Percentiles rank a stretch among this genome's conserved stretches.
These are phyloP conservation scores for Steinernema feltiae DNA, from an alignment of 1,140 invertebrate species.

Conservation along the genomic window DNA sequence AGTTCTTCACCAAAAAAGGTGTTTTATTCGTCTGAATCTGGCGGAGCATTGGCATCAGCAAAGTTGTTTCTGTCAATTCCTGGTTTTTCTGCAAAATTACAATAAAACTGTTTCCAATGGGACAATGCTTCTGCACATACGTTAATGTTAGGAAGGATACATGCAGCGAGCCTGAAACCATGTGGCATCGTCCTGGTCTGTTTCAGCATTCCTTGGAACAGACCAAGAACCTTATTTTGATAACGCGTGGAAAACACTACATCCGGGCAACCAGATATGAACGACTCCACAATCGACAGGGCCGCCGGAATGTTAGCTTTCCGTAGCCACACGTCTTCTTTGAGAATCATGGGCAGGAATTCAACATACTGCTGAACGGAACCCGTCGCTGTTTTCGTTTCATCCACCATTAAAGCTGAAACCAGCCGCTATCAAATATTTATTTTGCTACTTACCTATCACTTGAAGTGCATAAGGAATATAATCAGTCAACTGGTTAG, in stretches of 20 bases:
- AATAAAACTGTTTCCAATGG: background rate
- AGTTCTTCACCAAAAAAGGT: background rate
- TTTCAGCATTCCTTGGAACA: background rate
- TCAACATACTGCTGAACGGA: background rate
- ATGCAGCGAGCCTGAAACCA: background rate
- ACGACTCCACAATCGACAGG: background rate
- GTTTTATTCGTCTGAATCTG: background rate
- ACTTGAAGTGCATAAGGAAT: slow-evolving; percentile 4
- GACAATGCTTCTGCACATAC: background rate
- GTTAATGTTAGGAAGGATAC: background rate
- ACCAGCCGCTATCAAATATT: background rate
- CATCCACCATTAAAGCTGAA: background rate
- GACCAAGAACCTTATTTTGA: background rate
- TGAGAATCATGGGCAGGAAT: background rate
- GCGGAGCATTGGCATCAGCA: background rate
- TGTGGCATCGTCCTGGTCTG: background rate
- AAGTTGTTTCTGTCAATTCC: background rate
- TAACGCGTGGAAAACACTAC: background rate
- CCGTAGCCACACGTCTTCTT: background rate
- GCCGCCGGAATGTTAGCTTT: background rate
- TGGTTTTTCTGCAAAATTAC: background rate
- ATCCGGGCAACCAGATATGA: background rate
- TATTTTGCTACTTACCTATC: background rate
- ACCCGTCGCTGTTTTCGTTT: background rate
- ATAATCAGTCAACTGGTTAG: background rate